Evolutionary conservation across 2,797 vertebrate species (phyloP).

Genomic region (Tapera naevia): DNA sequence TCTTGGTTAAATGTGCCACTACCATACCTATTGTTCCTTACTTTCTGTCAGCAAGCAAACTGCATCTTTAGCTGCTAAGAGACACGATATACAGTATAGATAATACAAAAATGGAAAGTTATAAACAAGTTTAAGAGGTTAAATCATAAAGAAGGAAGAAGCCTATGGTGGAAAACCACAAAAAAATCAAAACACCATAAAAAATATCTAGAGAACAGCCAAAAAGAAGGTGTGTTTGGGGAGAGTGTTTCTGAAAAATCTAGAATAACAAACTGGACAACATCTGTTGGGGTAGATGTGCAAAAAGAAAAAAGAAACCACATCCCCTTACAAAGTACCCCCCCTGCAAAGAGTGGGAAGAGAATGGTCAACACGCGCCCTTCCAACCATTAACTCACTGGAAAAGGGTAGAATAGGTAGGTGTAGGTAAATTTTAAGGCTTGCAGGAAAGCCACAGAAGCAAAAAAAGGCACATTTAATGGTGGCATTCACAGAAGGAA

Average conservation of each 20-base stretch:
- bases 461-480: not conserved
- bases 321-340: no score
- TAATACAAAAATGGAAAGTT: not conserved
- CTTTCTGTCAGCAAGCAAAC: not conserved
- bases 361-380: not conserved
- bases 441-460: not conserved
- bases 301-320: not conserved
- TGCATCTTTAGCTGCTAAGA: not conserved
- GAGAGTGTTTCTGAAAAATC: not conserved
- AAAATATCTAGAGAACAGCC: not conserved
- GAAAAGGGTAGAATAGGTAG: not conserved
- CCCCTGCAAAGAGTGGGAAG: not conserved
- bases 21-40: not conserved
- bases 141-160: not conserved
- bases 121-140: not conserved
- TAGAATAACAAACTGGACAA: not conserved
- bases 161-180: not conserved
- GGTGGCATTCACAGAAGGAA: not conserved
- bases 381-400: not conserved
- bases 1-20: not conserved
- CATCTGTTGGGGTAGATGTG: not conserved
- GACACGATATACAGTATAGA: not conserved
- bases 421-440: not conserved
- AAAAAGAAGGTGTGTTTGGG: not conserved
- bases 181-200: not conserved